phyloP scores from a whole-genome alignment of 2,113 vertebrate species.

The Tonatia bakeri region DNA sequence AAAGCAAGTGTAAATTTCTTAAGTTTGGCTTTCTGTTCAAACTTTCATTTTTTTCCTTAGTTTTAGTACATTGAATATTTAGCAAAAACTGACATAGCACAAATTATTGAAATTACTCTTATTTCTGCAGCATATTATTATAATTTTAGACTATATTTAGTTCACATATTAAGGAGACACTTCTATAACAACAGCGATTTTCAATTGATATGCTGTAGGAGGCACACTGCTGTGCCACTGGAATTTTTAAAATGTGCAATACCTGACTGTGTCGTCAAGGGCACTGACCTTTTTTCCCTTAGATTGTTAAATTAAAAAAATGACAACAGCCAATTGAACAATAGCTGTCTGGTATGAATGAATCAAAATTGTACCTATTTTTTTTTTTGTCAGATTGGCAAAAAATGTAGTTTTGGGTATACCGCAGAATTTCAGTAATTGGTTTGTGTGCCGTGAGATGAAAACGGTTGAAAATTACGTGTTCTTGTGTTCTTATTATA shows the following conservation, averaged over 20 bases:
- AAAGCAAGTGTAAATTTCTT: conserved; percentile 24
- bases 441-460: background rate
- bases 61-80: background rate
- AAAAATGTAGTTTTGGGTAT: background rate
- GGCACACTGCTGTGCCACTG: no score
- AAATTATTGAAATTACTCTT: conserved; percentile 5
- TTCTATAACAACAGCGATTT: background rate
- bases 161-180: background rate
- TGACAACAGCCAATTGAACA: background rate
- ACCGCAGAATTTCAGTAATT: background rate
- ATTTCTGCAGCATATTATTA: background rate
- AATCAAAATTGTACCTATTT: background rate
- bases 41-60: background rate
- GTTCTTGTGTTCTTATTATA: background rate
- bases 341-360: background rate
- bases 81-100: background rate
- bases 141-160: background rate
- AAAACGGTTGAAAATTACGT: background rate
- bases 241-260: background rate
- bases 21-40: background rate
- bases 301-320: background rate
- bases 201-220: background rate
- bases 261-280: background rate
- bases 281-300: background rate
- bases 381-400: background rate